Conservation (phyloP, 2,113 vertebrate genomes). For the Hystrix brachyura region DNA sequence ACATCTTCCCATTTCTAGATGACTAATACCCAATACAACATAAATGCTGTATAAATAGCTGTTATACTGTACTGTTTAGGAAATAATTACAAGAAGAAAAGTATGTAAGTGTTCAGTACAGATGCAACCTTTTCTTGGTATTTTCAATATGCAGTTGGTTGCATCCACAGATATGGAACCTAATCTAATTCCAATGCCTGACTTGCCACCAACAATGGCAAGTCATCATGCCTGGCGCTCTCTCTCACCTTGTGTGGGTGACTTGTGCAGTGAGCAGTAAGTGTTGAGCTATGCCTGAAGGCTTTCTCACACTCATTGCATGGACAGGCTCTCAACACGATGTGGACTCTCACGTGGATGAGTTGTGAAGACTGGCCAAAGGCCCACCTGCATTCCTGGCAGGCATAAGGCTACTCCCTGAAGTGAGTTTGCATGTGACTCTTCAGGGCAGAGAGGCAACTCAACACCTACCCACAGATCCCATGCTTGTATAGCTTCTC, state of each 20-base stretch:
- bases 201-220: not conserved
- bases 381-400: conserved; percentile 90
- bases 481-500: conserved; percentile 79
- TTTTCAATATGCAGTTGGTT: not conserved
- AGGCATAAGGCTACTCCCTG: conserved; percentile 91
- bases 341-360: conserved; percentile 72
- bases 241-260: conserved; percentile 5
- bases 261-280: conserved; percentile 52
- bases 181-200: too few relatives aligned
- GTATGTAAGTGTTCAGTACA: not conserved
- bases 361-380: conserved; percentile 79
- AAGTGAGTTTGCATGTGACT: conserved; percentile 93
- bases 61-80: not conserved
- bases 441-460: conserved; percentile 91
- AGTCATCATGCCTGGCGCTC: not conserved
- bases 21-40: not conserved
- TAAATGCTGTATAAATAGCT: not conserved
- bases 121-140: not conserved
- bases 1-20: not conserved
- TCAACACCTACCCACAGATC: conserved; percentile 87
- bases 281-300: conserved; percentile 82
- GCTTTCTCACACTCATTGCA: conserved; percentile 81
- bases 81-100: not conserved
- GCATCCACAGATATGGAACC: not conserved
- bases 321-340: conserved; percentile 64